Evolutionary conservation across 2,888 invertebrate species (phyloP).

Genomic region (Notodonta dromedarius): DNA sequence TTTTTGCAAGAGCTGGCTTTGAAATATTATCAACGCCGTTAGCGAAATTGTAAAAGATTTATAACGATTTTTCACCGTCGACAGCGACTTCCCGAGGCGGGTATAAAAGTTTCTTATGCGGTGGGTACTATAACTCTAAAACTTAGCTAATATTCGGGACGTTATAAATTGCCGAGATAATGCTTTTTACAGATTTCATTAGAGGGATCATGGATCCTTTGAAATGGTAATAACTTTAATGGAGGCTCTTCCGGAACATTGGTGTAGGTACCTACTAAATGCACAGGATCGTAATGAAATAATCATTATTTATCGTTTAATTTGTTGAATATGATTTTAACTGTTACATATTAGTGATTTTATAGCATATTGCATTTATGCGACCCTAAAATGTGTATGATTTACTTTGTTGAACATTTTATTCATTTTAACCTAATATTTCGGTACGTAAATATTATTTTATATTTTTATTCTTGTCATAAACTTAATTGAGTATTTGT

Average conservation of each 20-base stretch:
- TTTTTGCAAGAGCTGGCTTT: constrained; percentile 40
- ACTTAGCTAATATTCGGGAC: constrained; percentile 65
- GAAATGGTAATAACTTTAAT: constrained; percentile 35
- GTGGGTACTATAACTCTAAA: constrained; percentile 56
- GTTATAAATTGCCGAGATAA: constrained; percentile 63
- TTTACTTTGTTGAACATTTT: too few relatives aligned
- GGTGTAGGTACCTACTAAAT: constrained; percentile 4
- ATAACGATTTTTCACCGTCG: constrained; percentile 61
- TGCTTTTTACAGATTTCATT: constrained; percentile 58
- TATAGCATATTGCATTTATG: constrained; percentile 21
- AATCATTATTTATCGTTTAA: not conserved
- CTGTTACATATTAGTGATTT: not conserved
- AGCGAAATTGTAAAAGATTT: constrained; percentile 62
- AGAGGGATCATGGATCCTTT: constrained; percentile 37
- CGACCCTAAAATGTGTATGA: too few relatives aligned
- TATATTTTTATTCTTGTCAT: too few relatives aligned
- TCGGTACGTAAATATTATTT: too few relatives aligned
- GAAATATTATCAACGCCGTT: constrained; percentile 51
- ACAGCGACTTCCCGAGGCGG: constrained; percentile 55
- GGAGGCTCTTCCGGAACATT: constrained; percentile 26
- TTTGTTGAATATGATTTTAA: not conserved
- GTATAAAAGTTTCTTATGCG: constrained; percentile 56
- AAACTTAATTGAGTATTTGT: constrained; percentile 22
- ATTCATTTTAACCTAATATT: too few relatives aligned
- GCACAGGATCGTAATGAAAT: constrained; percentile 3